These are phyloP conservation scores for Phalloptychus januarius DNA, from an alignment of 2,797 vertebrate species.

Conservation along the genomic window DNA sequence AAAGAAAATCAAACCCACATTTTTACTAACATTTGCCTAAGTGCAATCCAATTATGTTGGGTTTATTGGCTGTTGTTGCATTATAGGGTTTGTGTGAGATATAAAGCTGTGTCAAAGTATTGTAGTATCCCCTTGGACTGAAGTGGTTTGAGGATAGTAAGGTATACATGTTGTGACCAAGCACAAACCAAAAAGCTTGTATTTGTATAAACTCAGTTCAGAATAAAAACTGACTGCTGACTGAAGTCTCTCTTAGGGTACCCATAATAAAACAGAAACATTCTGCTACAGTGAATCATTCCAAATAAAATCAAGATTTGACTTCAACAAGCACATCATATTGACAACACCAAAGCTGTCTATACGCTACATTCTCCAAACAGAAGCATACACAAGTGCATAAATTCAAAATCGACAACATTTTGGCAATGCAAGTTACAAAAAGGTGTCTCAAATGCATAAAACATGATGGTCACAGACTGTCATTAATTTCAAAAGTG, in stretches of 20 bases:
- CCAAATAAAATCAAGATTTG: slow-evolving; percentile 50
- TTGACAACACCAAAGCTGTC: slow-evolving; percentile 63
- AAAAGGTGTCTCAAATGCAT: slow-evolving; percentile 48
- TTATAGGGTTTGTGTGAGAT: background rate
- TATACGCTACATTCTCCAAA: slow-evolving; percentile 76
- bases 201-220: background rate
- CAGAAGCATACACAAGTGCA: slow-evolving; percentile 74
- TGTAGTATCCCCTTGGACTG: background rate
- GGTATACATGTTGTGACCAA: background rate
- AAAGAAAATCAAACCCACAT: background rate
- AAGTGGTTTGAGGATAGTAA: background rate
- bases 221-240: background rate
- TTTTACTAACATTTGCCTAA: background rate
- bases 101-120: background rate
- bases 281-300: slow-evolving; percentile 51
- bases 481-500: slow-evolving; percentile 20
- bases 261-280: slow-evolving; percentile 43
- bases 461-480: slow-evolving; percentile 26
- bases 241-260: background rate
- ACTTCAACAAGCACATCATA: slow-evolving; percentile 52
- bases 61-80: background rate
- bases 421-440: slow-evolving; percentile 53
- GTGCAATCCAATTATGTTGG: background rate
- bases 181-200: background rate
- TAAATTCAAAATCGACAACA: slow-evolving; percentile 58